phyloP scores from a whole-genome alignment of 2,113 vertebrate species.

The Cranoglanis bouderius region DNA sequence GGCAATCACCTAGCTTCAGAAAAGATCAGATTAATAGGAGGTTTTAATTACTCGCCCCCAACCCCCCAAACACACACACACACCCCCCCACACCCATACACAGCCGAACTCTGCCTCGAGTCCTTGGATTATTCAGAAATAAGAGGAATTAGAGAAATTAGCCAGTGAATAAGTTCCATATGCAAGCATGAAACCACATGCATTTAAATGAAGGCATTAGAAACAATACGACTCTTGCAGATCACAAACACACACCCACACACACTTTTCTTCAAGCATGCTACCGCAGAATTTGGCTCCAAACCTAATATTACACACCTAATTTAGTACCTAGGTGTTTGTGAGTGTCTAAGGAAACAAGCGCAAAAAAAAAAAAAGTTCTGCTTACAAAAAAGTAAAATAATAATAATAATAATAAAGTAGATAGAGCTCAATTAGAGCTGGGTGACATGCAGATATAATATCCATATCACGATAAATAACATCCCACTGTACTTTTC shows the following conservation, averaged over 20 bases:
- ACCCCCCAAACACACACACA: background rate
- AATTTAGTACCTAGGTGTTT: background rate
- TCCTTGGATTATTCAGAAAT: conserved; percentile 23
- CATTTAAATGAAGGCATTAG: background rate
- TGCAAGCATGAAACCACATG: background rate
- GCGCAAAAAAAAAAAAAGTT: background rate
- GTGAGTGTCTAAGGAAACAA: background rate
- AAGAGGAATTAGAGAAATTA: background rate
- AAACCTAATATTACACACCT: background rate
- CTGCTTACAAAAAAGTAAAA: background rate
- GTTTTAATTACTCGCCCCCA: conserved; percentile 60
- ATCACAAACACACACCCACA: background rate
- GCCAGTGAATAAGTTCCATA: background rate
- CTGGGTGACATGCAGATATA: background rate
- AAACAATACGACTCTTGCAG: background rate
- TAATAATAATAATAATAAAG: too few relatives aligned
- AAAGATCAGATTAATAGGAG: conserved; percentile 63
- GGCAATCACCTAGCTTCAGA: conserved; percentile 53
- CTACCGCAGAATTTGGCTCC: background rate
- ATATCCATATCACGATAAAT: background rate
- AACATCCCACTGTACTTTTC: background rate
- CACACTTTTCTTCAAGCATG: background rate
- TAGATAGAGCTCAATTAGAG: background rate
- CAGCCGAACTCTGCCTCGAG: background rate
- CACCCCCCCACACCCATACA: background rate